Conservation (phyloP, 2,888 invertebrate genomes). For the Ischnus inquisitorius region DNA sequence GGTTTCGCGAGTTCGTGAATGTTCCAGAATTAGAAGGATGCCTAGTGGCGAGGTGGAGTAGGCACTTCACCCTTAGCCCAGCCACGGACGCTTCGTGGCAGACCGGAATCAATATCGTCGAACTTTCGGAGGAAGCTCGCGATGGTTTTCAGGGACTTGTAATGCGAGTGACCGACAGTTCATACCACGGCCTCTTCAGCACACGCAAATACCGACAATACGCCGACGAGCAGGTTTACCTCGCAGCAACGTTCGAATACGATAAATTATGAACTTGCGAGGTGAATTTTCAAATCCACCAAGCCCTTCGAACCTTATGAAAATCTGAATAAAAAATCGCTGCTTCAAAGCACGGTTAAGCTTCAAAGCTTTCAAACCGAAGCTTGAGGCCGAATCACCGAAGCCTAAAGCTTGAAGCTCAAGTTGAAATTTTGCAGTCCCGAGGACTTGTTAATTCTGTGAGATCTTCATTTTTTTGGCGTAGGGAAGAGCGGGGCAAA, state of each 20-base stretch:
- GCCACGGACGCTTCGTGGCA: too few relatives aligned
- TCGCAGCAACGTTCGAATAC: neutral
- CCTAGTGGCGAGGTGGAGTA: neutral
- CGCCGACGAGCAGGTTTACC: neutral
- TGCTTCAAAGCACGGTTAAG: too few relatives aligned
- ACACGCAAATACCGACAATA: neutral
- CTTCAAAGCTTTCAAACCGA: too few relatives aligned
- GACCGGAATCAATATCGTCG: conserved; percentile 48
- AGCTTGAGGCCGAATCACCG: too few relatives aligned
- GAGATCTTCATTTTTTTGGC: too few relatives aligned
- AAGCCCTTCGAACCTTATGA: too few relatives aligned
- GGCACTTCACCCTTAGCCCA: neutral
- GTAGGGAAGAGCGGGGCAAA: too few relatives aligned
- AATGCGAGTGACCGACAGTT: neutral
- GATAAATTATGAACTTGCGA: neutral
- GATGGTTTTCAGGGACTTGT: neutral
- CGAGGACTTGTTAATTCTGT: too few relatives aligned
- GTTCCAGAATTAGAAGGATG: conserved; percentile 8
- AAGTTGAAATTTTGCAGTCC: too few relatives aligned
- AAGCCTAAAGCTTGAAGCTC: too few relatives aligned
- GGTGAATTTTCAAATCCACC: too few relatives aligned
- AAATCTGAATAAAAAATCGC: too few relatives aligned
- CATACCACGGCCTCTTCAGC: neutral
- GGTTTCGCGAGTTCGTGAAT: neutral
- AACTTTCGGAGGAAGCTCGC: neutral